These are phyloP conservation scores for Acanthurus tractus DNA, from an alignment of 2,797 vertebrate species.

Conservation along the genomic window DNA sequence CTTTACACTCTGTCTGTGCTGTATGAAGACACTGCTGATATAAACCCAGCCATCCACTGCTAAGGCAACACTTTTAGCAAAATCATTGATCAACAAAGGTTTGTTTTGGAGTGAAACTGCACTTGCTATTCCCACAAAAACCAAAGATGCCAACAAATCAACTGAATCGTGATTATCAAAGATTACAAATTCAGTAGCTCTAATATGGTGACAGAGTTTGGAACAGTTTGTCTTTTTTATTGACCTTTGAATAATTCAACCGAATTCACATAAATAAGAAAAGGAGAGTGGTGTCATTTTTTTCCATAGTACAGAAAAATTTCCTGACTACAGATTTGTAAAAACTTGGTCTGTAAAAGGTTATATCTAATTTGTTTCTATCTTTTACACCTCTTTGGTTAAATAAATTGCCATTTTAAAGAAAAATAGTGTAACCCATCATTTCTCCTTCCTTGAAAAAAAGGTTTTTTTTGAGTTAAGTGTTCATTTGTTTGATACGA, in stretches of 20 bases:
- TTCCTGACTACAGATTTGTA: not conserved
- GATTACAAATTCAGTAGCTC: too few species aligned
- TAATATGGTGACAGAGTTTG: not conserved
- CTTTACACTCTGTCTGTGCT: not conserved
- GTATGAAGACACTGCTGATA: not conserved
- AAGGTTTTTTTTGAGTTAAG: not conserved
- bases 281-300: not conserved
- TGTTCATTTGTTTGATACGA: too few species aligned
- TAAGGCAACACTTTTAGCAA: not conserved
- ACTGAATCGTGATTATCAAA: too few species aligned
- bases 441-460: not conserved
- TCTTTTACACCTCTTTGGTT: not conserved
- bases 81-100: not conserved
- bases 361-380: not conserved
- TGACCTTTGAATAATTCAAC: not conserved
- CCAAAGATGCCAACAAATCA: not conserved
- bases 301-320: not conserved
- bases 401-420: not conserved
- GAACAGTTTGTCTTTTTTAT: not conserved
- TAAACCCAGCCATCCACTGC: not conserved
- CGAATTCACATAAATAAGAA: not conserved
- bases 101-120: not conserved
- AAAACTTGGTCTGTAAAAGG: not conserved
- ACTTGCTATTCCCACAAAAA: not conserved
- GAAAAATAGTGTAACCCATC: not conserved